These are phyloP conservation scores for Eueides isabella DNA, from an alignment of 1,140 invertebrate species.

Conservation along the genomic window DNA sequence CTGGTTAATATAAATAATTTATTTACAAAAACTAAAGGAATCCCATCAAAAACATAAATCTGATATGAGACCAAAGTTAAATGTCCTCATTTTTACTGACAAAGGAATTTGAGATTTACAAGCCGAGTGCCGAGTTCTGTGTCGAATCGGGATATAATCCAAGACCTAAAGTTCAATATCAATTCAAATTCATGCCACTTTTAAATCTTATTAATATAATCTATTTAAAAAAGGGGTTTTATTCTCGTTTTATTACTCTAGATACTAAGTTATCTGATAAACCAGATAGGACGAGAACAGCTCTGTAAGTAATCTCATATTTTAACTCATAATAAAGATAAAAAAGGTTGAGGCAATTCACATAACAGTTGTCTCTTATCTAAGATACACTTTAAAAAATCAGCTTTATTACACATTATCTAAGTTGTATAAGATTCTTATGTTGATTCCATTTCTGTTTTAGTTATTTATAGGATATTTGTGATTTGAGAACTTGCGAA, in stretches of 20 bases:
- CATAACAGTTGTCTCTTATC: neutral
- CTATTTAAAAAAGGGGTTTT: neutral
- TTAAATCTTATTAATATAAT: neutral
- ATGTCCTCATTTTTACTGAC: no score
- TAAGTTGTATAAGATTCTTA: neutral
- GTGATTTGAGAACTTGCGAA: no score
- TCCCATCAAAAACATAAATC: no score
- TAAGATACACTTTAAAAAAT: neutral
- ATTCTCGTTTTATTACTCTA: neutral
- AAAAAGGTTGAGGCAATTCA: neutral
- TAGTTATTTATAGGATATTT: no score
- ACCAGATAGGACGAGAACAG: neutral
- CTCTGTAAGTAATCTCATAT: neutral
- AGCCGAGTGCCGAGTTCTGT: no score
- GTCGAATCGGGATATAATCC: no score
- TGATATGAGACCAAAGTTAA: no score
- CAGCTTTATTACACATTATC: neutral
- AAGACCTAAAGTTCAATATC: no score
- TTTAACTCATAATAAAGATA: constrained; percentile 1
- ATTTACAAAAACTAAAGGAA: no score
- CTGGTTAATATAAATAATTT: no score
- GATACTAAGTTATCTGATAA: neutral
- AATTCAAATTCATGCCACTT: no score
- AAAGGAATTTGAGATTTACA: no score
- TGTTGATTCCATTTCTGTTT: neutral